phyloP scores from a whole-genome alignment of 2,797 vertebrate species.

The Schizopygopsis malacanthus region DNA sequence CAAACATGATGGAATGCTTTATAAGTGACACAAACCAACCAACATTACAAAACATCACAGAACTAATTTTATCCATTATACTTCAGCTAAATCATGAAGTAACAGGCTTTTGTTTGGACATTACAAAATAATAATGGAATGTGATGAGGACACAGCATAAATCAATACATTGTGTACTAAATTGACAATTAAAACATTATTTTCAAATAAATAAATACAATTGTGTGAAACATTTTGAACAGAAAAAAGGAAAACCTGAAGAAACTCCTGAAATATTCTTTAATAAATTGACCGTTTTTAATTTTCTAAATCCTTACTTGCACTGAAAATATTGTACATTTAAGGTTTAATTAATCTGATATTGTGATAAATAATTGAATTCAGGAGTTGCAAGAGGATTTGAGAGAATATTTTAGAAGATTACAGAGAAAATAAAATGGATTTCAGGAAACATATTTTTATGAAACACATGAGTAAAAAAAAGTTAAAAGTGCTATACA shows the following conservation, averaged over 20 bases:
- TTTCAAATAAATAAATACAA: not conserved
- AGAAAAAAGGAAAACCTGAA: not conserved
- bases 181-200: not conserved
- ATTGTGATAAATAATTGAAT: not conserved
- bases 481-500: not conserved
- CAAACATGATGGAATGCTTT: not conserved
- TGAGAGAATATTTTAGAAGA: not conserved
- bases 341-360: not conserved
- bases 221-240: not conserved
- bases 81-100: not conserved
- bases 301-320: not conserved
- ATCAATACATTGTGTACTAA: not conserved
- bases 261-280: not conserved
- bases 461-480: not conserved
- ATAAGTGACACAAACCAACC: not conserved
- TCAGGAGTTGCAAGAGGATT: not conserved
- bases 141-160: not conserved
- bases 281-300: not conserved
- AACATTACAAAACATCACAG: not conserved
- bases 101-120: not conserved
- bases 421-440: no score
- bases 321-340: not conserved
- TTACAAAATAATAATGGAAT: not conserved
- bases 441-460: slow-evolving; percentile 1
- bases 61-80: not conserved